Evolutionary conservation across 2,888 invertebrate species (phyloP), one percentile per base, ranked within the genome.

Genomic region (Epinotia brunnichana): DNA sequence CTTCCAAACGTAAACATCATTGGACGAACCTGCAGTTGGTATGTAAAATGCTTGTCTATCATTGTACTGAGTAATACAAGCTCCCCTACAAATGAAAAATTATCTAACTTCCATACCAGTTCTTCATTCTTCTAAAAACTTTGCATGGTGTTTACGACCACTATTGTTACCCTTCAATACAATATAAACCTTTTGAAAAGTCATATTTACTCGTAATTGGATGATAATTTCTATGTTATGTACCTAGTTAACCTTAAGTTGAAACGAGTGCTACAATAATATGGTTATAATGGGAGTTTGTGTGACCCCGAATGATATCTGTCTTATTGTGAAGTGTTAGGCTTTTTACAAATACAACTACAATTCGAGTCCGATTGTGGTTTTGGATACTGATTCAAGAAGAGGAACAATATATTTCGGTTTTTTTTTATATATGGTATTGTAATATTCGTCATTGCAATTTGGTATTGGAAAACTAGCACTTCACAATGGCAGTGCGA

Each of bases 1-100:
- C 87, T 91, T 91, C 86, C 92, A 87, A 90, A 85, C 85, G 80
- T 86, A 82, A 83, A 85, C 85, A 83, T 88, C 84, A 86, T 85
- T 87, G 92, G 92, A 92, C 83, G 85, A 86, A 85, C 77, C 81
- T 78, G 84, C 92, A 91, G 92, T 92, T 79, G 92, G 92, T 93
- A 92, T 87, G 92, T 93, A 92, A 90, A 84, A 71, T 79, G 79
- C 81, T 84, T 83, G 74, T 83, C 62, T 78, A 77, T 81, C 75
- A 75, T 76, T 77, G 79, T 74, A 74, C 73, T 78, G 81, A 85
- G 83, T 86, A 81, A 85, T 83, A 86, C 82, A 82, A 83, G 78
- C 82, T 87, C 83, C 84, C 84, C 63, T 29, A 74, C 70, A 35
- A 41, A 15, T 60, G 2, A 41, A 51, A 39, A 48, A 51, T 57